phyloP scores from a whole-genome alignment of 2,797 vertebrate species.

The Pseudochirops corinnae region DNA sequence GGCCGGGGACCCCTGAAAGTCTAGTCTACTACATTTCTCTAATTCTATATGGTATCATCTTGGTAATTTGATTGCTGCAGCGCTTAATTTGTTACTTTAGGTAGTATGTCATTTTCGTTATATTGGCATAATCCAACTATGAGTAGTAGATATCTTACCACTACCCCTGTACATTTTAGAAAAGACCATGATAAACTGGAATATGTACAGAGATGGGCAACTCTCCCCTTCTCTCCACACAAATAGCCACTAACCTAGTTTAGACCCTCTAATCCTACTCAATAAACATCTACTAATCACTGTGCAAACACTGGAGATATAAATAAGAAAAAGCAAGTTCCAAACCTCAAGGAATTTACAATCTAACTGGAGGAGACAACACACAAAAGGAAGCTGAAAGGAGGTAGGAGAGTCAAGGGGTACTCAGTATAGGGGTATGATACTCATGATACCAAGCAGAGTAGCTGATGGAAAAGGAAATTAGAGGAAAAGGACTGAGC shows the following conservation, averaged over 20 bases:
- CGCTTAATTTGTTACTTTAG: neutral
- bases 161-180: neutral
- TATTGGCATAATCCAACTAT: neutral
- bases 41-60: neutral
- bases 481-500: neutral
- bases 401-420: accelerated
- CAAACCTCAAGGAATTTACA: neutral
- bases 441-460: neutral
- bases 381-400: neutral
- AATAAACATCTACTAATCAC: neutral
- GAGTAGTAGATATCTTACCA: neutral
- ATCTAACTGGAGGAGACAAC: neutral
- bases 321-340: neutral
- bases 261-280: neutral
- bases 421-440: neutral
- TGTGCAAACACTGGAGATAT: neutral
- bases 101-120: neutral
- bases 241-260: neutral
- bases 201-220: neutral
- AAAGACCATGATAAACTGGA: neutral
- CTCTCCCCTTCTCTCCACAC: neutral
- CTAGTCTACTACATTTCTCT: neutral
- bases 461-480: neutral
- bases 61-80: neutral
- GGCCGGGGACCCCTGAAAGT: no score